A percentile compares a stretch with the other conserved stretches of the same genome.
Conservation (phyloP, 2,888 invertebrate genomes). For the Epistrophe grossulariae region DNA sequence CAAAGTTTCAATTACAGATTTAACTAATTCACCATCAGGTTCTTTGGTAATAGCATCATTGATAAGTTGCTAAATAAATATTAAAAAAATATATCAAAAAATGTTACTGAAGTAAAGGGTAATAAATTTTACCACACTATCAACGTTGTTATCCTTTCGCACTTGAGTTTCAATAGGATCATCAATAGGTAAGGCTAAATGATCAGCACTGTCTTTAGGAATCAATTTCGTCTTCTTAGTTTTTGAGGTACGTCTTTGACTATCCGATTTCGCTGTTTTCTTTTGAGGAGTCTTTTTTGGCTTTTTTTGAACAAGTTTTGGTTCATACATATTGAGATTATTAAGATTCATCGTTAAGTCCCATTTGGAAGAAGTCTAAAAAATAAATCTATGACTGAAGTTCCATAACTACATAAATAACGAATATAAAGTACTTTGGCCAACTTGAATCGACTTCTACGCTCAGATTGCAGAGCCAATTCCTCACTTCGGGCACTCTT, state of each 20-base stretch:
- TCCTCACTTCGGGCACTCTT: conserved; percentile 6
- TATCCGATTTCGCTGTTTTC: neutral
- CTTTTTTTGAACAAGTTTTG: conserved; percentile 79
- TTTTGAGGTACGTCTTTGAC: neutral
- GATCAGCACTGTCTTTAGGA: neutral
- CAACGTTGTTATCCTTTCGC: conserved; percentile 5
- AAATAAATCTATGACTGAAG: neutral
- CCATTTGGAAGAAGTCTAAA: conserved; percentile 77
- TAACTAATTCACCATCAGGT: conserved; percentile 70
- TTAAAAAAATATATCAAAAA: neutral
- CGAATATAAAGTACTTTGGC: conserved; percentile 14
- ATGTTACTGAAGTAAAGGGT: neutral
- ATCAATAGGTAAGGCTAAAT: neutral
- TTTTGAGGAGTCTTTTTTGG: conserved; percentile 23
- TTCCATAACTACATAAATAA: neutral
- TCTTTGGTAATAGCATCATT: conserved; percentile 22
- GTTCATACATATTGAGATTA: conserved; percentile 80
- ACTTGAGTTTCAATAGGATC: conserved; percentile 68
- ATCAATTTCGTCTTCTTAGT: neutral
- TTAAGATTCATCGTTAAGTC: conserved; percentile 81
- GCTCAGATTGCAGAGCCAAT: neutral
- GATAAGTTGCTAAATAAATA: conserved; percentile 45
- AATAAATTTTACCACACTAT: conserved; percentile 41
- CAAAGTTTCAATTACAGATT: conserved; percentile 78
- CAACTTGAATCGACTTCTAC: conserved; percentile 8